phyloP scores from a whole-genome alignment of 2,797 vertebrate genomes.

The Scolopax bukidnonensis region DNA sequence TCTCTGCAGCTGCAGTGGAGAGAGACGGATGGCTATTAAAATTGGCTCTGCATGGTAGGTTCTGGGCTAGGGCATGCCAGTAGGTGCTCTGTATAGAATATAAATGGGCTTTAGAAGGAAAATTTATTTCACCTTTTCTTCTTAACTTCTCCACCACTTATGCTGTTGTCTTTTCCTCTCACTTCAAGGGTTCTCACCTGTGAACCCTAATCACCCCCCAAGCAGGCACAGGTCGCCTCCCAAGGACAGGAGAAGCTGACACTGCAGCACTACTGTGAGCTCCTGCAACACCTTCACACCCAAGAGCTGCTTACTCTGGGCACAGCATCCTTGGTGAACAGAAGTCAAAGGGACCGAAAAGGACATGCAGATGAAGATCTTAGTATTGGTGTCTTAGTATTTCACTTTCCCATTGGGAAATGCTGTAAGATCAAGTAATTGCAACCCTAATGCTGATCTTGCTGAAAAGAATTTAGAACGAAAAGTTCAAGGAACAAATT shows the following conservation, averaged over 20 bases:
- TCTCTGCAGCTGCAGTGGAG: background rate
- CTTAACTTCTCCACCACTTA: background rate
- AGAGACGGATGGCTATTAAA: background rate
- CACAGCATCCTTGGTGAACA: background rate
- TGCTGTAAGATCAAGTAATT: background rate
- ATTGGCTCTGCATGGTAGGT: background rate
- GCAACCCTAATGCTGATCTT: background rate
- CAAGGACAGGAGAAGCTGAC: background rate
- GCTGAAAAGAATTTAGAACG: background rate
- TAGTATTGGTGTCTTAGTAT: background rate
- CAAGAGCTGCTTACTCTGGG: accelerated
- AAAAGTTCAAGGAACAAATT: background rate
- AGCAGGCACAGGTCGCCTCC: accelerated
- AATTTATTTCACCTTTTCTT: background rate
- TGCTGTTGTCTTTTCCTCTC: background rate
- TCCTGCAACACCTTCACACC: background rate
- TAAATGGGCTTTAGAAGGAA: background rate
- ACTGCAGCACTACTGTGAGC: background rate
- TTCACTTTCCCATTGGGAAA: background rate
- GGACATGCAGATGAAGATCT: background rate
- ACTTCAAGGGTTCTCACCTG: background rate
- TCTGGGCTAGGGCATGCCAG: background rate
- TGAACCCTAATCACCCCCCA: accelerated
- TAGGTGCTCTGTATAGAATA: background rate
- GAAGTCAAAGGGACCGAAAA: background rate